Conservation (phyloP, 2,888 invertebrate species). For the Galerucella nymphaeae region DNA sequence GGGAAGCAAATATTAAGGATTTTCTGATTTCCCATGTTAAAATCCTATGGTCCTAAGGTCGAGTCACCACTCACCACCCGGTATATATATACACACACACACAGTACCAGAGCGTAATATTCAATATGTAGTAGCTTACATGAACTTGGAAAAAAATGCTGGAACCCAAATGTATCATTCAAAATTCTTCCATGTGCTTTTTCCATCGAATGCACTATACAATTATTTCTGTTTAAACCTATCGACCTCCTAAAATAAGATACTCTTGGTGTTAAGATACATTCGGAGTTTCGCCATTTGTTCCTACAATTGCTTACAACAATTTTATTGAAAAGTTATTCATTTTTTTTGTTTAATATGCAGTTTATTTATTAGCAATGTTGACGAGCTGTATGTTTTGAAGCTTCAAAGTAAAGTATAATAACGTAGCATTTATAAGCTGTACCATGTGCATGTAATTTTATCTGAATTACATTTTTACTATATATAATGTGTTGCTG, state of each 20-base stretch:
- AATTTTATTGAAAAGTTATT: not conserved
- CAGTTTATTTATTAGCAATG: not conserved
- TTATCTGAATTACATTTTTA: slow-evolving; percentile 46
- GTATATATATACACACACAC: slow-evolving; percentile 42
- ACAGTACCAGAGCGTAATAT: slow-evolving; percentile 7
- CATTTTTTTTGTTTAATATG: not conserved
- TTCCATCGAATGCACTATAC: too few species aligned
- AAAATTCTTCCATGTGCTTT: not conserved
- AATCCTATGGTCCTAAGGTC: too few species aligned
- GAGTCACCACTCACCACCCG: too few species aligned
- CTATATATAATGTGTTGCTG: slow-evolving; percentile 58
- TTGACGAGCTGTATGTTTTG: slow-evolving; percentile 12
- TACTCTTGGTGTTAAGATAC: slow-evolving; percentile 1
- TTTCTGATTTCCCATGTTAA: too few species aligned
- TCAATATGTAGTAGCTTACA: slow-evolving; percentile 37
- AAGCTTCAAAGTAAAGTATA: slow-evolving; percentile 46
- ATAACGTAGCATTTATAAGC: slow-evolving; percentile 46
- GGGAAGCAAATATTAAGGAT: too few species aligned
- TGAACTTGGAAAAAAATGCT: not conserved
- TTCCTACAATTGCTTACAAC: not conserved
- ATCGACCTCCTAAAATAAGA: too few species aligned
- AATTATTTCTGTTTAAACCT: too few species aligned
- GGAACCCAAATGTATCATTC: not conserved
- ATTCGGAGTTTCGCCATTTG: not conserved
- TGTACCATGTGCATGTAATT: slow-evolving; percentile 48